Evolutionary conservation across 2,888 invertebrate genomes (phyloP).

Genomic region (Tribolium freemani): DNA sequence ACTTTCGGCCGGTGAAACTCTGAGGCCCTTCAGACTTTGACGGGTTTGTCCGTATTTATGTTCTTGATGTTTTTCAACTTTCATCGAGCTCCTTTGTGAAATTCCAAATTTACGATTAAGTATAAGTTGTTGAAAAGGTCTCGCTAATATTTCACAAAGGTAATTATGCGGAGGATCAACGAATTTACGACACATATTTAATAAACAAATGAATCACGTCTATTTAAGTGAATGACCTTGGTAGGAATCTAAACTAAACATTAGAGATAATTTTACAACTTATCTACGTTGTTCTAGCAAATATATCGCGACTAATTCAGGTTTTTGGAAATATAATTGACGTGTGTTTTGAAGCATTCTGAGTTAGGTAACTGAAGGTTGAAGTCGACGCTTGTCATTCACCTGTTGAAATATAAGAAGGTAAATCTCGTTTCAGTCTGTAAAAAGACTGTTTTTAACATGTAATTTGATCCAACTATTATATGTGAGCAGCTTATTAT

Average conservation of each 20-base stretch:
- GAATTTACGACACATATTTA: not conserved
- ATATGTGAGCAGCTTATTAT: too few species aligned
- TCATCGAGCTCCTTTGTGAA: too few species aligned
- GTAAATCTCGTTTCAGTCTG: too few species aligned
- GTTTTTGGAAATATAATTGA: not conserved
- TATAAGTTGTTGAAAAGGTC: too few species aligned
- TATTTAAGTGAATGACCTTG: not conserved
- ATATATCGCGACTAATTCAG: not conserved
- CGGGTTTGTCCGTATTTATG: not conserved
- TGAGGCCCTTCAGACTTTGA: not conserved
- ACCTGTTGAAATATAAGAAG: not conserved
- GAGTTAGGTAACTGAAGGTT: not conserved
- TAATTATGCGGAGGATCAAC: too few species aligned
- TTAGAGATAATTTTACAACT: not conserved
- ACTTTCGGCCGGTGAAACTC: not conserved
- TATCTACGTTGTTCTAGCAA: not conserved
- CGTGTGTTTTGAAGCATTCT: not conserved
- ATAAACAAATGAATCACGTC: not conserved
- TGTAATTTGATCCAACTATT: too few species aligned
- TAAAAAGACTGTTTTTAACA: too few species aligned
- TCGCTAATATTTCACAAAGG: too few species aligned
- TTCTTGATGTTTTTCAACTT: too few species aligned
- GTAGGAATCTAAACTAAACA: not conserved
- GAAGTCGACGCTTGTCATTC: not conserved
- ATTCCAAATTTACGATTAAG: too few species aligned